Evolutionary conservation across 2,888 invertebrate species (phyloP), one percentile per base, ranked within the genome.

Genomic region (Elysia crispata): DNA sequence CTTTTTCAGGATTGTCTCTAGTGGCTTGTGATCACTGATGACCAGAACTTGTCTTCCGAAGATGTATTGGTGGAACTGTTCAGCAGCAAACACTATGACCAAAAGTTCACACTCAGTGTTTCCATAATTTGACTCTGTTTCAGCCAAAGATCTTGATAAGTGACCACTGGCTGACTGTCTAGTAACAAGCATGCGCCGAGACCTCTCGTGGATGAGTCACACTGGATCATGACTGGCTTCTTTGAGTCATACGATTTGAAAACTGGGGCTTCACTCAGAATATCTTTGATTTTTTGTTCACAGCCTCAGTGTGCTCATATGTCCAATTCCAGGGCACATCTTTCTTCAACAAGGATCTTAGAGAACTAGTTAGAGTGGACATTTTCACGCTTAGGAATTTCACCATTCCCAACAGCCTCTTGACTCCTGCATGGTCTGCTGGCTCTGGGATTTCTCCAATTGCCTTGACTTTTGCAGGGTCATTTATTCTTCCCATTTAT

Each of bases 41-140:
- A 86, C 84, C 13, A 54, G 23, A 0, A 84, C 66, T 23, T 30
- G 28, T 25, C 82, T 70, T 1, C 84, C 86, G 72, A 83, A 86
- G 1, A 76, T 80, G 73, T 84, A 85, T 20, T 81, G 72, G 66
- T 85, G 79, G 69, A 85, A 87, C 25, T 80, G 83, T 67, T 82
- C 79, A 1, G 81, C 62, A 6, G 79, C 80, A 30, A 82, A 86
- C 13, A 83, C 82, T 11, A 88, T 75, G 0, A 84, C 81, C 0
- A 86, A 74, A 5, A 82, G 50, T 64, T 86, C 88, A 60, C 86
- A 85, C 75, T 88, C 86, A 15, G 86, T 86, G 57, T 86, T 84
- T 11, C 85, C 84, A 64, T 85, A 86, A 50, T 76, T 62, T 13
- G 76, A 77, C 50, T 86, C 84, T 8, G 82, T 81, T 50, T 72